These are phyloP conservation scores for Drosophila leonis DNA, from an alignment of 2,888 invertebrate genomes.

Conservation along the genomic window DNA sequence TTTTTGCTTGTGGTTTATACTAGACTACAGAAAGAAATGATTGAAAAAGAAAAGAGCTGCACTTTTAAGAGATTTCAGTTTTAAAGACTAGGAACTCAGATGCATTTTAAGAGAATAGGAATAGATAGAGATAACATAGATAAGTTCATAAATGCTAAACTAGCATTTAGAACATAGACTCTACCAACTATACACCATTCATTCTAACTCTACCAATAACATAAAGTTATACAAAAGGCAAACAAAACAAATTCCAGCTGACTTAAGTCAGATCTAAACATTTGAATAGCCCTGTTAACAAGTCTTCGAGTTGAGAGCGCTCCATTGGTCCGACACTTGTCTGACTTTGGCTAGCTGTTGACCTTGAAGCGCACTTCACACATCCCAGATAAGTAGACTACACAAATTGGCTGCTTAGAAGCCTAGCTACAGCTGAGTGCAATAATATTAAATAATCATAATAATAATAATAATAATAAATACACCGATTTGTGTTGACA, in stretches of 20 bases:
- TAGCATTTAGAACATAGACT: too few species aligned
- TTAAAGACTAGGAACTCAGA: not conserved
- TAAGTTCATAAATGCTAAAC: too few species aligned
- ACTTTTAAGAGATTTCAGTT: not conserved
- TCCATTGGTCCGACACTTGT: not conserved
- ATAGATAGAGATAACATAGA: not conserved
- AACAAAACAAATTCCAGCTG: not conserved
- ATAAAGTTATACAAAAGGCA: not conserved
- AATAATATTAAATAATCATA: constrained; percentile 14
- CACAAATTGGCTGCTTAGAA: not conserved
- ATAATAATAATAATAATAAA: constrained; percentile 25
- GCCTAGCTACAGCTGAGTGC: not conserved
- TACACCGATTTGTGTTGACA: constrained; percentile 30
- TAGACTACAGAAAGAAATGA: not conserved
- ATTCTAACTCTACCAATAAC: not conserved
- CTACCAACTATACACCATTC: not conserved
- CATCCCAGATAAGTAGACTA: constrained; percentile 4
- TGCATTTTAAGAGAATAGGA: not conserved
- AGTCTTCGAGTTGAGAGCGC: not conserved
- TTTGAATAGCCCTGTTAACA: not conserved
- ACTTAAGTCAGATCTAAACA: not conserved
- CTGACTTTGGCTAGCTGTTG: not conserved
- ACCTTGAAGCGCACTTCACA: not conserved
- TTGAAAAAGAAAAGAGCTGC: not conserved
- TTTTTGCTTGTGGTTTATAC: not conserved